A percentile compares a stretch with the other conserved stretches of the same genome.
phyloP scores from a whole-genome alignment of 2,113 vertebrate species.

The Poeciliopsis occidentalis region DNA sequence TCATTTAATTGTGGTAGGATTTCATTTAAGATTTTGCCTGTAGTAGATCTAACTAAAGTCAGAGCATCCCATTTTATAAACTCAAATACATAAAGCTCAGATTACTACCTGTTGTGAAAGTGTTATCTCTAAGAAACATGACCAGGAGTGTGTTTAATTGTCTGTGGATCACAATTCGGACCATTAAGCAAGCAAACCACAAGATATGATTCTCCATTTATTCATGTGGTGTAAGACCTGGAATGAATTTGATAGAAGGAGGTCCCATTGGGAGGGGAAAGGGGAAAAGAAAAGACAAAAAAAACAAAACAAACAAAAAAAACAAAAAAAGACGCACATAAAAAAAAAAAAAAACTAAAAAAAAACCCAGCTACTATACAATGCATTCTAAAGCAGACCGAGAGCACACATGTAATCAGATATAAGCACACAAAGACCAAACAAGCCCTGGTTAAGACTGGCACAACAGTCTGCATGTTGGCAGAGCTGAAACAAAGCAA shows the following conservation, averaged over 20 bases:
- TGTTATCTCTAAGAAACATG: not conserved
- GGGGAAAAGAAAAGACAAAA: not conserved
- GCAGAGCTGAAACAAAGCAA: constrained; percentile 45
- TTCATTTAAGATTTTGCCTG: not conserved
- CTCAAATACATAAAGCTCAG: not conserved
- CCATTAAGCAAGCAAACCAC: not conserved
- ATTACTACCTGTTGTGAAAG: not conserved
- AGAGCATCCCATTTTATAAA: too few species aligned
- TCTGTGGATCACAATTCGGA: too few species aligned
- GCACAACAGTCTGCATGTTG: constrained; percentile 44
- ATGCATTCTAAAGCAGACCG: constrained; percentile 16
- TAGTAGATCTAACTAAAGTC: not conserved
- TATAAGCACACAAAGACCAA: constrained; percentile 46
- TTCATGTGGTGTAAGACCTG: too few species aligned
- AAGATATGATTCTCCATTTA: not conserved
- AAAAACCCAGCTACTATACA: not conserved
- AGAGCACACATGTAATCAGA: constrained; percentile 51
- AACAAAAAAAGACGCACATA: not conserved
- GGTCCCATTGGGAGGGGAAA: too few species aligned
- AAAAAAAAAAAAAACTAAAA: not conserved
- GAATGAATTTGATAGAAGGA: too few species aligned
- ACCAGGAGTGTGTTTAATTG: not conserved
- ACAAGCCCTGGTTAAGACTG: constrained; percentile 39
- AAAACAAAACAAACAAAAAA: not conserved
- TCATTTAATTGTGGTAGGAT: too few species aligned